Conservation (phyloP, 2,797 vertebrate genomes). For the Micromesistius poutassou region DNA sequence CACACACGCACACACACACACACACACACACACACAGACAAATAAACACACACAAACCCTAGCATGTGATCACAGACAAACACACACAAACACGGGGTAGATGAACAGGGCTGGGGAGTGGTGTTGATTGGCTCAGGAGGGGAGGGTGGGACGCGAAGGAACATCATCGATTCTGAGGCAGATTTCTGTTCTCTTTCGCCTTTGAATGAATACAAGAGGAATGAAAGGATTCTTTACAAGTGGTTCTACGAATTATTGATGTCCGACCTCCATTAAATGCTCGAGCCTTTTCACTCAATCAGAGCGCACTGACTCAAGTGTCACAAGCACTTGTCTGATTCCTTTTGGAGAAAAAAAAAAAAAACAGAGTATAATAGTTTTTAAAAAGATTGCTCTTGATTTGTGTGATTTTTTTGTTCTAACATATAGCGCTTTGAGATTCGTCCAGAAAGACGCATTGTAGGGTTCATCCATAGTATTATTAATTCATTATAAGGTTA, state of each 20-base stretch:
- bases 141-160: neutral
- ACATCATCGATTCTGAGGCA: neutral
- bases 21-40: neutral
- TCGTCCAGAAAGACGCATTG: neutral
- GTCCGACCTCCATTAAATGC: neutral
- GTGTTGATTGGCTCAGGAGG: neutral
- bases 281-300: neutral
- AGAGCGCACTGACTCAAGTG: neutral
- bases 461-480: neutral
- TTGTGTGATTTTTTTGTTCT: neutral
- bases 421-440: neutral
- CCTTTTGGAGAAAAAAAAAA: neutral
- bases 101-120: conserved; percentile 10
- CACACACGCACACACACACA: neutral
- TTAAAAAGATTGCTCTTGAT: neutral
- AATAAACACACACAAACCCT: neutral
- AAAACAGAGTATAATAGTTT: neutral
- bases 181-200: neutral
- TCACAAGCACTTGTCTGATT: neutral
- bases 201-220: neutral
- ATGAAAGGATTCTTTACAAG: neutral
- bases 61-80: conserved; percentile 33
- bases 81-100: conserved; percentile 9
- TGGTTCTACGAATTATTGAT: neutral
- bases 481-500: neutral